Base-by-base conservation (phyloP, 2,888 invertebrate species). In the Dione vanillae region DNA sequence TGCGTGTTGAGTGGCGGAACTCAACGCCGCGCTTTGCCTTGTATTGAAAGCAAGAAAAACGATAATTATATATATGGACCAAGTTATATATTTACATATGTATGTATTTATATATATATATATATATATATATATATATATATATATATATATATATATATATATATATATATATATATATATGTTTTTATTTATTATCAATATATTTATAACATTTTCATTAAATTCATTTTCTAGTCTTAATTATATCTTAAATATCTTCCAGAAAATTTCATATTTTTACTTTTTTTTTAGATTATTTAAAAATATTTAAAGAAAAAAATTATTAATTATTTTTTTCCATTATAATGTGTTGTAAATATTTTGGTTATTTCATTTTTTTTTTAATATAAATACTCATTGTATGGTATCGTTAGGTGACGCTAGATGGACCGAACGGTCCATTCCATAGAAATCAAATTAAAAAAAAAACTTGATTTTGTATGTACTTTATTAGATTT, bases 401-500 rank as follows among this genome's bases (percentile, higher is more conserved):
- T 3, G 27, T 27, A 27, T 19, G n/a, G 16, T 16, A 16, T 49
- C 19, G 49, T 49, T 19, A 49, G 47, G 16, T 47, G 9, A 16
- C 35, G n/a, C 54, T 54, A n/a, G 54, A 35, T 35, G 54, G 54
- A 54, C 35, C 54, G n/a, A n/a, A 11, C n/a, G n/a, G n/a, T n/a
- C n/a, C n/a, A n/a, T n/a, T n/a, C n/a, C n/a, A n/a, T n/a, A n/a
- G n/a, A 47, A 16, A n/a, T 3, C 47, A 16, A 47, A 47, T n/a
- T 47, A 11, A 49, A 19, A 11, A 19, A 19, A 16, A 1, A 19
- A 49, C 6, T 49, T 49, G 19, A 11, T 16, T 70, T 75, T 68
- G 70, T 75, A 65, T 78, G 77, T 79, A 78, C 76, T 77, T 78
- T 78, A 69, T 70, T 76, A 74, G 75, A 73, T 75, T 76, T 70